Evolutionary conservation across 2,888 invertebrate species (phyloP).

Genomic region (Ferrisia virgata): DNA sequence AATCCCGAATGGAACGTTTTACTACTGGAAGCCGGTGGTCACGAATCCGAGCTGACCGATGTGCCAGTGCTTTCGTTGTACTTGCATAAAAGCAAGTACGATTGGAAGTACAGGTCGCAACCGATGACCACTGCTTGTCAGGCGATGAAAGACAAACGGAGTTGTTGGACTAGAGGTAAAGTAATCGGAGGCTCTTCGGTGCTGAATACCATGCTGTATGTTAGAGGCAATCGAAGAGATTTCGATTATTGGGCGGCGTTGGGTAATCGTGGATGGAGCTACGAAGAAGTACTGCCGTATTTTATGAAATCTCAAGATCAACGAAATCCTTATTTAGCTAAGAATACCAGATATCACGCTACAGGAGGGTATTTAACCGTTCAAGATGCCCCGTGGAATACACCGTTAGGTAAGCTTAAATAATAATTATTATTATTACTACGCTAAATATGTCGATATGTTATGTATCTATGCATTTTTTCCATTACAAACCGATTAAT

Average conservation of each 20-base stretch:
- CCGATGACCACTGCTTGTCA: conserved; percentile 79
- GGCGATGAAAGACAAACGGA: conserved; percentile 79
- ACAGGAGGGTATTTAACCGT: conserved; percentile 74
- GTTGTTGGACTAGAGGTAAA: conserved; percentile 81
- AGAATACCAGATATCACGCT: conserved; percentile 66
- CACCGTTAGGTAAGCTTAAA: conserved; percentile 62
- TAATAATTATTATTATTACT: too few relatives aligned
- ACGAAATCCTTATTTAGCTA: conserved; percentile 80
- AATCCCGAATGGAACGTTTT: conserved; percentile 74
- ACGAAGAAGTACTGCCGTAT: conserved; percentile 74
- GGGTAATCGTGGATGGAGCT: conserved; percentile 87
- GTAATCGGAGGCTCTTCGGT: conserved; percentile 69
- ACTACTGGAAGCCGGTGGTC: conserved; percentile 79
- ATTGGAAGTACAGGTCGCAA: conserved; percentile 89
- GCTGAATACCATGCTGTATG: conserved; percentile 86
- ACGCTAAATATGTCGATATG: too few relatives aligned
- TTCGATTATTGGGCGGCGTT: conserved; percentile 82
- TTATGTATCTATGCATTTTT: too few relatives aligned
- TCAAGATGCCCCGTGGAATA: conserved; percentile 74
- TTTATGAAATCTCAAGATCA: conserved; percentile 86
- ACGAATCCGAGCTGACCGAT: conserved; percentile 82
- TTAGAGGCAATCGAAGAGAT: conserved; percentile 81
- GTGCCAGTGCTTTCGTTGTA: conserved; percentile 83
- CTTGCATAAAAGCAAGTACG: conserved; percentile 82
- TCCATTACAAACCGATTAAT: too few relatives aligned